Percentiles rank a stretch among this genome's conserved stretches.
These are phyloP conservation scores for Ectropis grisescens DNA, from an alignment of 1,140 invertebrate genomes.

Conservation along the genomic window DNA sequence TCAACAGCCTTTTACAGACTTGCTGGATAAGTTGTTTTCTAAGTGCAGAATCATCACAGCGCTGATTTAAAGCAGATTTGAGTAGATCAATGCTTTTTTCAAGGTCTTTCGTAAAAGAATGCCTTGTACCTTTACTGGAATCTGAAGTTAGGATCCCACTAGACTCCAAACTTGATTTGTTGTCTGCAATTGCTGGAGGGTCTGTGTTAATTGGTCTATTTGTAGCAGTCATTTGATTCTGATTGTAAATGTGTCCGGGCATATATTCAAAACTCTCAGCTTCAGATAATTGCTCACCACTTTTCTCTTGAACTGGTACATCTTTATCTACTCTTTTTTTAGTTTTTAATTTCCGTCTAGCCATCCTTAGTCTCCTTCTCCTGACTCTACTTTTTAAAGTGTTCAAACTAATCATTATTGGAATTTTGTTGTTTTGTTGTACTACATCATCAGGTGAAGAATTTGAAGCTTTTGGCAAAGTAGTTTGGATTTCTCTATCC, in stretches of 20 bases:
- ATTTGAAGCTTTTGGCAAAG: slow-evolving; percentile 24
- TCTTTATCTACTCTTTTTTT: slow-evolving; percentile 25
- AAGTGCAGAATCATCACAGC: slow-evolving; percentile 34
- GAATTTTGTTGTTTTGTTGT: slow-evolving; percentile 22
- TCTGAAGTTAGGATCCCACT: slow-evolving; percentile 45
- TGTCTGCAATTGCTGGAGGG: too few relatives aligned
- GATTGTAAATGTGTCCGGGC: slow-evolving; percentile 61
- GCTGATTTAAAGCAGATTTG: slow-evolving; percentile 33
- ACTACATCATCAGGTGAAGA: slow-evolving; percentile 6
- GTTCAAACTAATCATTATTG: slow-evolving; percentile 44
- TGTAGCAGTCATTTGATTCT: slow-evolving; percentile 36
- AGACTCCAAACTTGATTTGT: slow-evolving; percentile 58
- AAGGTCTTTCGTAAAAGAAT: slow-evolving; percentile 54
- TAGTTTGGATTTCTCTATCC: slow-evolving; percentile 62
- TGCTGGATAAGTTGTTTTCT: slow-evolving; percentile 57
- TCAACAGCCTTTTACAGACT: slow-evolving; percentile 47
- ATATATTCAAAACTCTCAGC: slow-evolving; percentile 69
- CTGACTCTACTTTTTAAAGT: slow-evolving; percentile 33
- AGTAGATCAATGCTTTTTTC: slow-evolving; percentile 51
- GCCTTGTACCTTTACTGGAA: slow-evolving; percentile 46
- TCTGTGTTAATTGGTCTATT: slow-evolving; percentile 14
- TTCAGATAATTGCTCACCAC: slow-evolving; percentile 46
- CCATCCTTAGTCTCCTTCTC: slow-evolving; percentile 27
- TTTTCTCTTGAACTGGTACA: slow-evolving; percentile 28
- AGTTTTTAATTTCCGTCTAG: slow-evolving; percentile 20